These are phyloP conservation scores for Ormyrus rosae DNA, from an alignment of 2,888 invertebrate species.

Conservation along the genomic window DNA sequence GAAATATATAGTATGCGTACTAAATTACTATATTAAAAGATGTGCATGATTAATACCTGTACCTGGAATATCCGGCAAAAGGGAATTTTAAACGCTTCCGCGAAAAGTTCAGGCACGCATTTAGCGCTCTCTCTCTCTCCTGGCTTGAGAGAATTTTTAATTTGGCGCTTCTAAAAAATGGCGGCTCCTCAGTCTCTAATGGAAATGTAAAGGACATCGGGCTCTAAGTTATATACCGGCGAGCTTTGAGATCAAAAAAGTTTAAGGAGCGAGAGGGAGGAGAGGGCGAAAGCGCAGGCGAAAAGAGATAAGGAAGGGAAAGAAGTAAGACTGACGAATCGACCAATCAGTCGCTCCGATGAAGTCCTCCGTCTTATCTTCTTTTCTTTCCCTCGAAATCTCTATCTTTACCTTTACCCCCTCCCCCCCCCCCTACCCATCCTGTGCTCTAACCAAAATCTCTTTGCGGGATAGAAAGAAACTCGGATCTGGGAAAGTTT, in stretches of 20 bases:
- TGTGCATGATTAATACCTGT: too few relatives aligned
- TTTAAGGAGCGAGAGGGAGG: not conserved
- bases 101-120: too few relatives aligned
- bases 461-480: conserved; percentile 26
- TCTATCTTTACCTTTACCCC: not conserved
- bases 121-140: too few relatives aligned
- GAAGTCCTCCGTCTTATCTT: conserved; percentile 71
- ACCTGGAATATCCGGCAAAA: too few relatives aligned
- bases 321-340: conserved; percentile 67
- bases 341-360: conserved; percentile 72
- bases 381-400: conserved; percentile 55
- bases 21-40: too few relatives aligned
- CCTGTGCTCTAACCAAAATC: conserved; percentile 5
- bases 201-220: conserved; percentile 28
- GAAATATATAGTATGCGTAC: too few relatives aligned
- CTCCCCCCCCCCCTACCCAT: not conserved
- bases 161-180: conserved; percentile 3
- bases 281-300: conserved; percentile 43
- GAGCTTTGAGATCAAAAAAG: too few relatives aligned
- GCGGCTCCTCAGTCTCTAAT: conserved; percentile 3
- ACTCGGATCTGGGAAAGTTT: conserved; percentile 26
- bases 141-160: not conserved
- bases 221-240: too few relatives aligned
- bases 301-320: conserved; percentile 49
- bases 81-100: too few relatives aligned